Evolutionary conservation across 2,797 vertebrate species (phyloP).

Genomic region (Acanthopagrus latus): DNA sequence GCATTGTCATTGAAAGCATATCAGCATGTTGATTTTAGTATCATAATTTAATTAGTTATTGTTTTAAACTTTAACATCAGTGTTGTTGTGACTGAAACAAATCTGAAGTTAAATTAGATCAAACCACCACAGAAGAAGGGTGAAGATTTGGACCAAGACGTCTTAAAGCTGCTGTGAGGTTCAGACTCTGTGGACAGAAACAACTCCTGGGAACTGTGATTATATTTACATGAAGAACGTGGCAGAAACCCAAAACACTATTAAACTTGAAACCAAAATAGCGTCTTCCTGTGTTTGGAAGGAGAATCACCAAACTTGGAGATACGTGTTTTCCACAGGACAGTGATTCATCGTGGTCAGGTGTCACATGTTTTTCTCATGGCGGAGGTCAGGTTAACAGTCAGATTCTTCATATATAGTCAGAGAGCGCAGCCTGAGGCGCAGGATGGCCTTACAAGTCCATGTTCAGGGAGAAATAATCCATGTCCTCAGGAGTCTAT

Average conservation of each 20-base stretch:
- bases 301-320: constrained; percentile 47
- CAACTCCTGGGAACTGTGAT: too few relatives aligned
- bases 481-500: neutral
- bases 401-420: constrained; percentile 59
- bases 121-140: constrained; percentile 2
- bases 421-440: constrained; percentile 27
- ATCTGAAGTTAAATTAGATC: neutral
- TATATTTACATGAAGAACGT: neutral
- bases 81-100: neutral
- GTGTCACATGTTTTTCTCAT: constrained; percentile 9
- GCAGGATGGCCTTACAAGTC: constrained; percentile 70
- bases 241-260: neutral
- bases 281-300: neutral
- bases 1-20: too few relatives aligned
- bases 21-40: too few relatives aligned
- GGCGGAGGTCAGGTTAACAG: neutral
- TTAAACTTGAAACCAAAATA: constrained; percentile 16
- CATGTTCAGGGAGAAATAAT: constrained; percentile 49
- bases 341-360: constrained; percentile 31
- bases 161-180: neutral
- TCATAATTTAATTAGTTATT: too few relatives aligned
- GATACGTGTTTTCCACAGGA: constrained; percentile 1
- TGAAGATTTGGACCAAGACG: neutral
- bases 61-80: neutral
- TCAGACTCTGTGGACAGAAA: neutral